Evolutionary conservation across 2,888 invertebrate species (phyloP), one percentile per base, ranked within the genome.

Genomic region (Schizaphis graminum): DNA sequence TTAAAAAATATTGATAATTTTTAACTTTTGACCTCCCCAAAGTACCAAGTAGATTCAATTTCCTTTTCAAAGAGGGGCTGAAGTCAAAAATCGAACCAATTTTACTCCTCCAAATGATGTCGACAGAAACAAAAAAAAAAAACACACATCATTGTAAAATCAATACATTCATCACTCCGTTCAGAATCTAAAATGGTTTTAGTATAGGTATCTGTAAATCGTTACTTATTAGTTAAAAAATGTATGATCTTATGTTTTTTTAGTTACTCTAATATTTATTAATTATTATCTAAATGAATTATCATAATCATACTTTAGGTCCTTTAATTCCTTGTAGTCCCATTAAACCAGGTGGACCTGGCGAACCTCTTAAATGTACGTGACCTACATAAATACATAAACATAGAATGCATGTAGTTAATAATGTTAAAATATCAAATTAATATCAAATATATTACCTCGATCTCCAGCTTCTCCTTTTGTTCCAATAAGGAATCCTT

Each of bases 291-390:
- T 35, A 53, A 53, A 88, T 88, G 3, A 35, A 24, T 53, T 49
- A 53, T 24, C 35, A 56, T 86, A 84, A 7, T 84, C 49, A 77
- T 95, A 95, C 95, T 89, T 95, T 95, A 16, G 28, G 0, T 90
- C 95, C 95, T 47, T 94, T 93, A 5, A 35, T 13, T 56, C 95
- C 95, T 41, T 53, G 53, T 26, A 91, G 77, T 24, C 95, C 95
- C 41, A 87, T 91, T 77, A 41, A 11, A 5, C 95, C 95, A 13
- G n/a, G 87, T 24, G 95, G 95, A 28, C 97, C 97, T 24, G 96
- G 95, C 85, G 96, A 96, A 91, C 97, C 97, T 57, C 95, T 95
- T 89, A 96, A 96, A 84, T 97, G 97, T 95, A 96, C 96, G 1
- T 95, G 95, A 24, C 96, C 97, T 85, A 13, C 47, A 90, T 5